These are phyloP conservation scores for Mungos mungo DNA, from an alignment of 2,113 vertebrate genomes.

Conservation along the genomic window DNA sequence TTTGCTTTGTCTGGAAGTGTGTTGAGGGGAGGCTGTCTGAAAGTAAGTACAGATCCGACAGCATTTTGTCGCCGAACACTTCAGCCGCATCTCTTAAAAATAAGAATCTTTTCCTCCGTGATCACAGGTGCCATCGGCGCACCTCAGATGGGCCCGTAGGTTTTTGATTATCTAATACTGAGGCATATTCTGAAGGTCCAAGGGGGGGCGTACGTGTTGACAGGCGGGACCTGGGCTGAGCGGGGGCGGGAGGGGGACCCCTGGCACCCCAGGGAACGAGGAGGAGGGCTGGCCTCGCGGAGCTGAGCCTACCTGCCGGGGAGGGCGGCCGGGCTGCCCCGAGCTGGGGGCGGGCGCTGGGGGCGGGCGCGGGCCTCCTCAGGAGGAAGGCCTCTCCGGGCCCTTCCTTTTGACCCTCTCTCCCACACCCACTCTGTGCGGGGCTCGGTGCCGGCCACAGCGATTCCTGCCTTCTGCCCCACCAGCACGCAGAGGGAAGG, in stretches of 20 bases:
- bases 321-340: neutral
- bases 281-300: neutral
- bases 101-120: neutral
- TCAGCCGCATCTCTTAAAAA: neutral
- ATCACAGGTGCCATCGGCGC: neutral
- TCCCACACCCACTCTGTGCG: neutral
- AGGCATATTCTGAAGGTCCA: too few relatives aligned
- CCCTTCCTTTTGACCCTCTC: neutral
- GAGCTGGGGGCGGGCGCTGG: too few relatives aligned
- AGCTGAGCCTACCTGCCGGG: neutral
- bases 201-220: neutral
- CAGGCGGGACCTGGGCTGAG: neutral
- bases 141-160: neutral
- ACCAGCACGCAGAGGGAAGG: neutral
- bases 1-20: neutral
- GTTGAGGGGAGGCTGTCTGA: neutral
- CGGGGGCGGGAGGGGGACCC: neutral
- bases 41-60: neutral
- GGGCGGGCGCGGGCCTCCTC: accelerated
- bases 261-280: neutral
- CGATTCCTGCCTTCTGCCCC: too few relatives aligned
- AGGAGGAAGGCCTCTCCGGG: neutral
- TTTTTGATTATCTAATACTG: neutral
- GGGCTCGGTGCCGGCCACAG: neutral
- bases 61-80: neutral